Evolutionary conservation across 2,797 vertebrate species (phyloP), one percentile per base, ranked within the genome.

Genomic region (Pagetopsis macropterus): DNA sequence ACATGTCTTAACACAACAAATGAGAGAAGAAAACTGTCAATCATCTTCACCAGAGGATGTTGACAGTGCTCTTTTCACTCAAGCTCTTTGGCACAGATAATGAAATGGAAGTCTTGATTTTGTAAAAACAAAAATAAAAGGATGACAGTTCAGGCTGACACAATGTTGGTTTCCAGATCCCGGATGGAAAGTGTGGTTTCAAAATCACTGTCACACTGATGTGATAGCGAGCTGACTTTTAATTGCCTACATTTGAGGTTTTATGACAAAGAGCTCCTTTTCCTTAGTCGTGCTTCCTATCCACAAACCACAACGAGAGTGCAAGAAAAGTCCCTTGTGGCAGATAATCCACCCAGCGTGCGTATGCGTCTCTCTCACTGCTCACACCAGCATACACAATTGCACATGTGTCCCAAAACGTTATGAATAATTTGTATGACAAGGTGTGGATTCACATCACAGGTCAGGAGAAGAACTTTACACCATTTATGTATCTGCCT

Each of bases 81-180:
- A 0, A 79, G 72, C 79, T 84, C 81, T 84, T 81, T 82, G 74
- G 71, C 84, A 80, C 78, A 81, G 70, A 92, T 88, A 76, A 86
- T 51, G 82, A 89, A 89, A 88, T 65, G 64, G 59, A 79, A 73
- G 79, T 50, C 72, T 73, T 65, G 83, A 85, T 86, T 88, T 87
- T 70, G 72, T 63, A 65, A 74, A 79, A 55, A 37, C 68, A 78
- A 40, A 78, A 73, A 3, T 45, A 3, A 9, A 72, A 0, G 49
- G 56, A 78, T 68, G 41, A 70, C 79, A 76, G 23, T 31, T 21
- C 76, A 78, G 11, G 23, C 50, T 83, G 79, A 77, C 84, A 64
- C 77, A 74, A 41, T 17, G 61, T 56, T 67, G 27, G 76, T 44
- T 54, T 44, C 63, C 49, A 61, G 49, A 82, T 76, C 59, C 52